These are phyloP conservation scores for Tanypteryx hageni DNA, from an alignment of 2,888 invertebrate species.

Conservation along the genomic window DNA sequence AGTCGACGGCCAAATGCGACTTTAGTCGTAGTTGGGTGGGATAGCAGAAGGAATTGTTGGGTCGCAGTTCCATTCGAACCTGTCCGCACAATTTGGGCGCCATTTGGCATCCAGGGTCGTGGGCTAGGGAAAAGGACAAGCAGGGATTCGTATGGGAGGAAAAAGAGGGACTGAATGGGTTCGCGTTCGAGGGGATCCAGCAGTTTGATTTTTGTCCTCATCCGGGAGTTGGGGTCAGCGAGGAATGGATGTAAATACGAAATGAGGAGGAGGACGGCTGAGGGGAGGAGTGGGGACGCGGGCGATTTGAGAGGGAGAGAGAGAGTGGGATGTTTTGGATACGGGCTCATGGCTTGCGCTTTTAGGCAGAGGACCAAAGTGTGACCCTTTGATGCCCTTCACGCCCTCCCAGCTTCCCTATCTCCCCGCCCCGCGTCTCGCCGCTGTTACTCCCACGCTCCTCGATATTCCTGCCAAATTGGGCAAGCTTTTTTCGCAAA, in stretches of 20 bases:
- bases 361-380: background rate
- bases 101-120: background rate
- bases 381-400: background rate
- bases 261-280: background rate
- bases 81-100: too few relatives aligned
- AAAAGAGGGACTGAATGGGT: too few relatives aligned
- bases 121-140: background rate
- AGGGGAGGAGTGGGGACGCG: background rate
- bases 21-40: too few relatives aligned
- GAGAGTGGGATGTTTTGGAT: slow-evolving; percentile 4
- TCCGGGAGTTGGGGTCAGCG: background rate
- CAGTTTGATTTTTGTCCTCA: background rate
- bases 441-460: background rate
- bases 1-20: too few relatives aligned
- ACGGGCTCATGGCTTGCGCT: slow-evolving; percentile 36
- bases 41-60: too few relatives aligned
- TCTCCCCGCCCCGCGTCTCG: background rate
- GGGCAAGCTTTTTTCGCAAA: background rate
- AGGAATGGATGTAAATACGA: background rate
- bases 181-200: background rate
- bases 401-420: background rate
- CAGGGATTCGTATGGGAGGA: background rate
- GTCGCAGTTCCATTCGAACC: too few relatives aligned
- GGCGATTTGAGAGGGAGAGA: background rate
- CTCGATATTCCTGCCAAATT: too few relatives aligned